These are phyloP conservation scores for Lepidonotus clava DNA, from an alignment of 2,888 invertebrate genomes.

Conservation along the genomic window DNA sequence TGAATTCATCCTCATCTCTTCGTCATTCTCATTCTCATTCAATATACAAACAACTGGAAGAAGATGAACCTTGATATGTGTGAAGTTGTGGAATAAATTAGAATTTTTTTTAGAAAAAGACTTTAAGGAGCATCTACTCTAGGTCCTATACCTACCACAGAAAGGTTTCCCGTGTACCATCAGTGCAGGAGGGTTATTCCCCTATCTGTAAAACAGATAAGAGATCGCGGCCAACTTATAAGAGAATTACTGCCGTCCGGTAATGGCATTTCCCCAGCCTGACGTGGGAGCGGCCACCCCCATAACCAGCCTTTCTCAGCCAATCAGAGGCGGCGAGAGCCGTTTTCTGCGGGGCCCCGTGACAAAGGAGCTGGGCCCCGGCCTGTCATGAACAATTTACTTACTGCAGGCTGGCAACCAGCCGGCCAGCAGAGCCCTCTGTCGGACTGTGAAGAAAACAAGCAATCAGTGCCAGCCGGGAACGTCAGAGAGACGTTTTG, in stretches of 20 bases:
- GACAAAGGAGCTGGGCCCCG: background rate
- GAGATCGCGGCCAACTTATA: no score
- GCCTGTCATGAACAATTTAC: background rate
- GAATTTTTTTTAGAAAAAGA: no score
- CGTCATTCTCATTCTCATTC: no score
- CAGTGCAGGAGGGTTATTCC: no score
- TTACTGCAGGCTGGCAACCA: background rate
- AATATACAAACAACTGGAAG: no score
- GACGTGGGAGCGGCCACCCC: background rate
- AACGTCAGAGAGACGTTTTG: background rate
- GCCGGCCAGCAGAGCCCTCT: background rate
- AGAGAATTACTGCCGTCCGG: background rate
- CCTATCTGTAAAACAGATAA: no score
- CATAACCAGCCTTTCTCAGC: background rate
- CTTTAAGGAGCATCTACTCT: no score
- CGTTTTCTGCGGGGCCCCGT: background rate
- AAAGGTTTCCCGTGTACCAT: no score
- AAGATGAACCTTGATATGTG: no score
- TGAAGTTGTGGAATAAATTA: no score
- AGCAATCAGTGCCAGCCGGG: background rate
- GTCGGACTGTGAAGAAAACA: background rate
- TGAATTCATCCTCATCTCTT: no score
- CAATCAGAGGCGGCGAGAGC: background rate
- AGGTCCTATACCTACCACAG: no score
- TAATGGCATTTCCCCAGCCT: background rate